These are phyloP conservation scores for Cryptus viduatorius DNA, from an alignment of 2,888 invertebrate species.

Conservation along the genomic window DNA sequence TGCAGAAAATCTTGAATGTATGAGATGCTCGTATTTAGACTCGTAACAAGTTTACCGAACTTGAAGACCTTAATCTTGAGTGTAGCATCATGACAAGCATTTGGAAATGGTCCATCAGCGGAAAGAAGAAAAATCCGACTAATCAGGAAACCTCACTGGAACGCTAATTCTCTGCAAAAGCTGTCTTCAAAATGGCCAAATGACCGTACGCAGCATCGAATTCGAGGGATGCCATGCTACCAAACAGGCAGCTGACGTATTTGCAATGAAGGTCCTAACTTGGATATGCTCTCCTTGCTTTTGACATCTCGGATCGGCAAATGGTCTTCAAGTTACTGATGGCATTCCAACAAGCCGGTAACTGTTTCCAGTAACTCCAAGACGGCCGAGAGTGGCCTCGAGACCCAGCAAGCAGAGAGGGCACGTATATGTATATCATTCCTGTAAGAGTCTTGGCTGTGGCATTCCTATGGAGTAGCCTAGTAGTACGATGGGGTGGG, in stretches of 20 bases:
- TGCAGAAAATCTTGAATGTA: background rate
- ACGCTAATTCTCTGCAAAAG: background rate
- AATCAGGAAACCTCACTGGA: no score
- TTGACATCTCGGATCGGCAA: slow-evolving; percentile 16
- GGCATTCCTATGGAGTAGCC: slow-evolving; percentile 59
- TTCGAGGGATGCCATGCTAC: background rate
- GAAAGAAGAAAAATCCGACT: background rate
- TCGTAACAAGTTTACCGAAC: slow-evolving; percentile 10
- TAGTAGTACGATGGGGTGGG: slow-evolving; percentile 65
- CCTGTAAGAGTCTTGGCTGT: slow-evolving; percentile 43
- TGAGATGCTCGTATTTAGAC: background rate
- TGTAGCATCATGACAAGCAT: background rate
- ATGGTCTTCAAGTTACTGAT: background rate
- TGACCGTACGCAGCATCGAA: background rate
- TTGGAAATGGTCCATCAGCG: background rate
- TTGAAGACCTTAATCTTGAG: background rate
- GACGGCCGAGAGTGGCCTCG: slow-evolving; percentile 33
- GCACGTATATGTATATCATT: background rate
- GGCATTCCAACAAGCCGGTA: background rate
- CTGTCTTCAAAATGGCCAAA: background rate
- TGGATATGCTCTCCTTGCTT: background rate
- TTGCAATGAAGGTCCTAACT: background rate
- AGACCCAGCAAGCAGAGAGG: slow-evolving; percentile 22
- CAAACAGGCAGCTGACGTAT: background rate
- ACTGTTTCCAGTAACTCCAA: slow-evolving; percentile 42